Percentiles rank a stretch among this genome's conserved stretches.
Conservation (phyloP, 1,140 invertebrate species). For the Acromyrmex echinatior region DNA sequence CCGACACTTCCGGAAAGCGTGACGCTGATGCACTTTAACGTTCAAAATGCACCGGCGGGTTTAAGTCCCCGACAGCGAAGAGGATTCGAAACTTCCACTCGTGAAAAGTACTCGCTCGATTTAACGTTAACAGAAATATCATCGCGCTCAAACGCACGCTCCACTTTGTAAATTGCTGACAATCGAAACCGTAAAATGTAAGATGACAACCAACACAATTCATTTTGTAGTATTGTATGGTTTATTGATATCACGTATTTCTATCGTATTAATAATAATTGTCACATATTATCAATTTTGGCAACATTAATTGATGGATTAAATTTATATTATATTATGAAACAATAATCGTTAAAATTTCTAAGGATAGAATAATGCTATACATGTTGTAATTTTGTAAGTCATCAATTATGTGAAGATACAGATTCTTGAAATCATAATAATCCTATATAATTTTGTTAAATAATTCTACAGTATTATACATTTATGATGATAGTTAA, state of each 20-base stretch:
- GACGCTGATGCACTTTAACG: conserved; percentile 54
- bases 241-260: background rate
- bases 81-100: conserved; percentile 22
- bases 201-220: background rate
- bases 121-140: conserved; percentile 29
- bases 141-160: conserved; percentile 3
- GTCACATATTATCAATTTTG: background rate
- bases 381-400: background rate
- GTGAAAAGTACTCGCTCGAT: conserved; percentile 18
- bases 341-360: background rate
- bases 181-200: background rate
- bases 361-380: background rate
- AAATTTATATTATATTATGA: background rate
- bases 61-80: background rate
- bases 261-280: background rate
- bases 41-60: conserved; percentile 27
- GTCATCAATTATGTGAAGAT: background rate
- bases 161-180: background rate
- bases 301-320: background rate
- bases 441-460: background rate
- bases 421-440: background rate
- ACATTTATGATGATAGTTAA: background rate
- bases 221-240: background rate
- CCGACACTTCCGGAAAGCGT: conserved; percentile 72
- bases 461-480: background rate